These are phyloP conservation scores for Eilema sororculum DNA, from an alignment of 2,888 invertebrate species.

Conservation along the genomic window DNA sequence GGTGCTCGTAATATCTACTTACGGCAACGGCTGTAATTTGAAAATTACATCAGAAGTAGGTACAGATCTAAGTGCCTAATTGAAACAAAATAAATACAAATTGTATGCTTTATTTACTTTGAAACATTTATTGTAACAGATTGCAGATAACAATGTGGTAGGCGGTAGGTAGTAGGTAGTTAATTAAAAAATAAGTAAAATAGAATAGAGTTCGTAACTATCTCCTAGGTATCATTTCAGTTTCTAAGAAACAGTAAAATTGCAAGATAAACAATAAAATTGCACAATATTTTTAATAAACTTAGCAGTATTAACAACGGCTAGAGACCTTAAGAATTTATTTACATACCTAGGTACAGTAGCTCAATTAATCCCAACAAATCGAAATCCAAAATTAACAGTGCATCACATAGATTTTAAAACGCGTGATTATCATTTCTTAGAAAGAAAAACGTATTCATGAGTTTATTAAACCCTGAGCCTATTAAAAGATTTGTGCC, in stretches of 20 bases:
- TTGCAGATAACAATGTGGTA: not conserved
- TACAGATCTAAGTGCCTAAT: not conserved
- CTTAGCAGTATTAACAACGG: not conserved
- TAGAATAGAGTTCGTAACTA: not conserved
- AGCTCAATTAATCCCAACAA: too few species aligned
- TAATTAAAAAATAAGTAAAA: not conserved
- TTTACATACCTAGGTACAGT: too few species aligned
- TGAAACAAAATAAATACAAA: not conserved
- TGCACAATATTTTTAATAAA: not conserved
- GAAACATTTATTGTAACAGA: conserved; percentile 5
- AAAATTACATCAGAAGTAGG: too few species aligned
- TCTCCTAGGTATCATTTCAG: not conserved
- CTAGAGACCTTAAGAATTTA: not conserved
- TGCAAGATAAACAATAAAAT: not conserved
- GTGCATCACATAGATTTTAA: too few species aligned
- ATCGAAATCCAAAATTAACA: too few species aligned
- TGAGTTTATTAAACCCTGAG: too few species aligned
- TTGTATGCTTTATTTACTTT: conserved; percentile 17
- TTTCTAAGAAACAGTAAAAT: not conserved
- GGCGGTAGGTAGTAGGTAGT: not conserved
- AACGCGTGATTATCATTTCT: too few species aligned
- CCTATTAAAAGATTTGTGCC: too few species aligned
- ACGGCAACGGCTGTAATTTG: too few species aligned
- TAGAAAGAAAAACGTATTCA: too few species aligned
- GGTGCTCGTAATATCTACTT: too few species aligned